These are phyloP conservation scores for Bibio marci DNA, from an alignment of 2,888 invertebrate genomes.

Conservation along the genomic window DNA sequence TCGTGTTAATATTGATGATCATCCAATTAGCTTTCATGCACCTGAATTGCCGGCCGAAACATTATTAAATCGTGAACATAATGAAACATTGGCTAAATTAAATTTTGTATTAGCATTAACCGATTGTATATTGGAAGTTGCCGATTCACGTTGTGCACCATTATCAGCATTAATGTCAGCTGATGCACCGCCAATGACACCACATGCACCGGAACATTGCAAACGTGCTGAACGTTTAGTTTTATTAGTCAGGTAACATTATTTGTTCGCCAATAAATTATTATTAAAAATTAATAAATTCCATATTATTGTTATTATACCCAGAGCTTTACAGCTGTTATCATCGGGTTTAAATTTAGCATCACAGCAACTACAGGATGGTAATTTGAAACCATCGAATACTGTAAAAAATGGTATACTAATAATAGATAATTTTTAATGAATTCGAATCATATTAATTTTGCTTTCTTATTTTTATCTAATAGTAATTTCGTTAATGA, in stretches of 20 bases:
- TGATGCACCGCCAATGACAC: constrained; percentile 24
- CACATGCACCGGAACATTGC: constrained; percentile 30
- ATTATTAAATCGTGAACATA: constrained; percentile 87
- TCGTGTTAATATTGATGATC: constrained; percentile 21
- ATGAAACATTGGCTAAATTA: constrained; percentile 89
- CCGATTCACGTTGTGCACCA: constrained; percentile 62
- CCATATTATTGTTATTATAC: neutral
- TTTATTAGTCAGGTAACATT: constrained; percentile 18
- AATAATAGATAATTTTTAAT: too few relatives aligned
- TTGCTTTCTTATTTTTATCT: constrained; percentile 4
- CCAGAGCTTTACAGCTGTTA: constrained; percentile 82
- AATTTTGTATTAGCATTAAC: constrained; percentile 93
- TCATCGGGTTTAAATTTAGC: constrained; percentile 88
- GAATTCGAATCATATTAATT: constrained; percentile 1
- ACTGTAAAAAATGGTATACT: constrained; percentile 69
- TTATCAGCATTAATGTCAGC: constrained; percentile 43
- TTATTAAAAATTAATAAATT: neutral
- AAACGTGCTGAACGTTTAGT: constrained; percentile 28
- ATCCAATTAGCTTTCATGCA: constrained; percentile 59
- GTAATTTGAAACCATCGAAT: constrained; percentile 75
- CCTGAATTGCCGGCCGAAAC: constrained; percentile 94
- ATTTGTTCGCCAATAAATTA: too few relatives aligned
- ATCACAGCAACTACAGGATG: constrained; percentile 65
- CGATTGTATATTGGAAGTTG: constrained; percentile 84
- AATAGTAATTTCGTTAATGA: constrained; percentile 74